Evolutionary conservation across 2,888 invertebrate species (phyloP), one percentile per base, ranked within the genome.

Genomic region (Campoletis raptor): DNA sequence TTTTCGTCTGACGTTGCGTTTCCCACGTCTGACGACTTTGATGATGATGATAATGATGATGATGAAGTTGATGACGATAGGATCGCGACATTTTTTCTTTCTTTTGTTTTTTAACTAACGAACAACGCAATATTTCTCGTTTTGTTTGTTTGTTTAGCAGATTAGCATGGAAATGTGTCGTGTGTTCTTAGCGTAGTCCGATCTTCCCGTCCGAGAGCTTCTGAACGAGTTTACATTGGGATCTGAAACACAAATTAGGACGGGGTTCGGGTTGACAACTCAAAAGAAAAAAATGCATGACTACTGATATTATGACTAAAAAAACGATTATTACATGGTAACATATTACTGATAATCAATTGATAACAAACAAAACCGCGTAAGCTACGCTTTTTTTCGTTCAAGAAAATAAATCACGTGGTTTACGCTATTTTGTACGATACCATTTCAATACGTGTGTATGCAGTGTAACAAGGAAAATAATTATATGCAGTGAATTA

Each of bases 201-300:
- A 86, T 78, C 91, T 88, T 90, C 87, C 89, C 89, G 88, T 88
- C 90, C 84, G 89, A 84, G 89, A 84, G 80, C 90, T 85, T 89
- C 90, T 54, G 87, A 85, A 78, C 87, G 88, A 87, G 86, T 89
- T 88, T 87, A 70, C 70, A 78, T 86, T 86, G 86, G 90, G 90
- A 92, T 92, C 94, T 94, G 93, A 74, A 94, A 94, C 94, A 94
- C 90, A 94, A 93, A 94, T 89, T 91, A 93, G 92, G 93, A 92
- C 90, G 92, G 92, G 94, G 91, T 93, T 92, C 91, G 93, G 93
- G 90, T 90, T 88, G 92, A 93, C 93, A 93, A 94, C 92, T 90
- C 87, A 93, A 93, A 94, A 92, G 86, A 90, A 92, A 91, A 88
- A 81, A 86, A 69, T 86, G 76, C 76, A 78, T 77, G 67, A 64